These are phyloP conservation scores for Lepidotrigona ventralis DNA, from an alignment of 1,140 invertebrate species.

Conservation along the genomic window DNA sequence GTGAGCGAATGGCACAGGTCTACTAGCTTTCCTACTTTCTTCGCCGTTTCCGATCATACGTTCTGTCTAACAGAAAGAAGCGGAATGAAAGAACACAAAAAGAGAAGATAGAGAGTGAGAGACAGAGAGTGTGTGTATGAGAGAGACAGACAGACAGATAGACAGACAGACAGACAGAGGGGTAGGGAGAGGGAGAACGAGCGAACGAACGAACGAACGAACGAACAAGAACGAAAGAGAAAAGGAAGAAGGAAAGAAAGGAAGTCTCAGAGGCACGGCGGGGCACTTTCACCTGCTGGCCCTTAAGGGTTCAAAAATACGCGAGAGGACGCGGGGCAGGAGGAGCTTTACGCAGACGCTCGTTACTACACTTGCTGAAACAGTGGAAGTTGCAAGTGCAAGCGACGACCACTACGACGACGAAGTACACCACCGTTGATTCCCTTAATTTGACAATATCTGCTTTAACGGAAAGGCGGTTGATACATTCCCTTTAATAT, in stretches of 20 bases:
- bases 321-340: not conserved
- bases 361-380: constrained; percentile 21
- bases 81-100: not conserved
- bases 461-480: constrained; percentile 72
- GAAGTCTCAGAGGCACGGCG: constrained; percentile 39
- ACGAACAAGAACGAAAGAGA: constrained; percentile 1
- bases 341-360: constrained; percentile 8
- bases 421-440: not conserved
- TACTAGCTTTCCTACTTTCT: too few relatives aligned
- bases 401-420: too few relatives aligned
- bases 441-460: constrained; percentile 74
- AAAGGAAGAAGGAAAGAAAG: not conserved
- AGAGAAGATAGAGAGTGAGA: not conserved
- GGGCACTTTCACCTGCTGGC: constrained; percentile 62
- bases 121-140: not conserved
- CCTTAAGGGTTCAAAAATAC: constrained; percentile 49
- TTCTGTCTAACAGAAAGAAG: not conserved
- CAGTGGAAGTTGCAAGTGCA: constrained; percentile 7
- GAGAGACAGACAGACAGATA: not conserved
- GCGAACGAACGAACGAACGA: not conserved
- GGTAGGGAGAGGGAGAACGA: not conserved
- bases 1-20: not conserved
- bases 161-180: not conserved
- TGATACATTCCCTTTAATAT: constrained; percentile 78
- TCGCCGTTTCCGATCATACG: not conserved